Percentiles rank a stretch among this genome's conserved stretches.
Conservation (phyloP, 2,797 vertebrate genomes). For the Botia almorhae region DNA sequence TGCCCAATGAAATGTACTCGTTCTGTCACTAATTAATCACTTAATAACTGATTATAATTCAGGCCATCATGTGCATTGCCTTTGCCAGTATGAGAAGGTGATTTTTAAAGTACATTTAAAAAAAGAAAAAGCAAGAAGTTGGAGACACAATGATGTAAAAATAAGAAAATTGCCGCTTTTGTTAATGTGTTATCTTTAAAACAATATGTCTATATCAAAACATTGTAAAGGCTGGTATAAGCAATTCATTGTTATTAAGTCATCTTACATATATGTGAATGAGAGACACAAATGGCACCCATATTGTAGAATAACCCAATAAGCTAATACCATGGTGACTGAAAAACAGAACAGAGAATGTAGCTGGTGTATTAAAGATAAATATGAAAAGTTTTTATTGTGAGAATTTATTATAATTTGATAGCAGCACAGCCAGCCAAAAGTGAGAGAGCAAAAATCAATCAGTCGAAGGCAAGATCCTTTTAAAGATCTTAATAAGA, state of each 20-base stretch:
- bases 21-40: too few species aligned
- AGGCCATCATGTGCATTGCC: too few species aligned
- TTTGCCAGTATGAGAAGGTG: too few species aligned
- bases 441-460: slow-evolving; percentile 1
- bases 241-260: not conserved
- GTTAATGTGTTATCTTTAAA: not conserved
- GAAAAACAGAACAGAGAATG: not conserved
- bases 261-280: not conserved
- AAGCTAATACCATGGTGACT: not conserved
- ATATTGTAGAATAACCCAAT: not conserved
- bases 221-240: not conserved
- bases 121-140: too few species aligned
- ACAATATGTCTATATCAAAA: too few species aligned
- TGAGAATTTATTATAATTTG: slow-evolving; percentile 10
- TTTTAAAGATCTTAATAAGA: slow-evolving; percentile 45
- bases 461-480: slow-evolving; percentile 28
- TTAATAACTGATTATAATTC: too few species aligned
- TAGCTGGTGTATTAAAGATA: not conserved
- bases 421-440: slow-evolving; percentile 13
- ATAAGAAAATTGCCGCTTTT: too few species aligned
- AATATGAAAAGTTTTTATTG: not conserved
- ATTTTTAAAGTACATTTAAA: too few species aligned
- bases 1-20: not conserved
- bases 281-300: not conserved
- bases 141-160: too few species aligned